Percentiles rank a stretch among this genome's conserved stretches.
Evolutionary conservation across 2,888 invertebrate genomes (phyloP).

Genomic region (Drosophila maculinotata): DNA sequence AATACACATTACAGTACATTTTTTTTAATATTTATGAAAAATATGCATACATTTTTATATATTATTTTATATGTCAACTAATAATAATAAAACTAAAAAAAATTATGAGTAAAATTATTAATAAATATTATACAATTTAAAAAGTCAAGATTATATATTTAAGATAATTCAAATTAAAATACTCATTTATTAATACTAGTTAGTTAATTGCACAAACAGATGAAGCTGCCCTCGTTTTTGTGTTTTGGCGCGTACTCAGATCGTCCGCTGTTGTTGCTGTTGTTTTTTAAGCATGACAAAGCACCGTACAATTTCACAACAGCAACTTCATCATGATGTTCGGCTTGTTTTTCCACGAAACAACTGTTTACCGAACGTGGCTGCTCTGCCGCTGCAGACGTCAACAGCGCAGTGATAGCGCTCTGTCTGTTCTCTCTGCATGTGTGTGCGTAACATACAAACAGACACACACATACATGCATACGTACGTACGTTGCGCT

Average conservation of each 20-base stretch:
- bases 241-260: conserved; percentile 70
- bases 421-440: conserved; percentile 50
- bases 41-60: too few relatives aligned
- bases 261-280: conserved; percentile 51
- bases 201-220: background rate
- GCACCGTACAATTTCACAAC: conserved; percentile 82
- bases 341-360: conserved; percentile 79
- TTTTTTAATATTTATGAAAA: too few relatives aligned
- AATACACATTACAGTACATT: background rate
- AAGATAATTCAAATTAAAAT: too few relatives aligned
- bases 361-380: conserved; percentile 77
- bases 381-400: conserved; percentile 59
- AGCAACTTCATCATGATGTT: conserved; percentile 80
- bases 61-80: too few relatives aligned
- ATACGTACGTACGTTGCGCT: conserved; percentile 53
- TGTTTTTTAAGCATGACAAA: conserved; percentile 76
- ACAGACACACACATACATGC: background rate
- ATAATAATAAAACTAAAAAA: too few relatives aligned
- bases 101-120: too few relatives aligned
- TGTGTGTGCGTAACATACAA: background rate
- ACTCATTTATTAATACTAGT: background rate
- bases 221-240: conserved; percentile 59
- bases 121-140: too few relatives aligned
- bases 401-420: conserved; percentile 44
- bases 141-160: too few relatives aligned